A percentile compares a stretch with the other conserved stretches of the same genome.
Evolutionary conservation across 2,888 invertebrate species (phyloP).

Genomic region (Zhuqinia jingwanae): DNA sequence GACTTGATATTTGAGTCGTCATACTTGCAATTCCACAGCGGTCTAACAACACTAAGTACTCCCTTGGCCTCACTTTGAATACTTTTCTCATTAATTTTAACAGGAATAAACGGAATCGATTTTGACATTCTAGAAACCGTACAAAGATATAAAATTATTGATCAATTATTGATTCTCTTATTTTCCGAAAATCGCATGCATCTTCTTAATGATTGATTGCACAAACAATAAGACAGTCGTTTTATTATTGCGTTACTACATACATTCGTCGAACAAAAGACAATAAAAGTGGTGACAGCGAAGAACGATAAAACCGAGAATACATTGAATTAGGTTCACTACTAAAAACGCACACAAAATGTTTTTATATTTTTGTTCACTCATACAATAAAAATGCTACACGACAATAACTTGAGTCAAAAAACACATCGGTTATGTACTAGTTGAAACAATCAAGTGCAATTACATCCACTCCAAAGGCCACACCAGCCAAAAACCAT

Average conservation of each 20-base stretch:
- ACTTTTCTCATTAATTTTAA: slow-evolving; percentile 86
- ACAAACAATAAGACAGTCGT: not conserved
- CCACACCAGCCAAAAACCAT: no score
- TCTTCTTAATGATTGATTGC: not conserved
- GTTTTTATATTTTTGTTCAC: no score
- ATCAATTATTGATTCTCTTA: not conserved
- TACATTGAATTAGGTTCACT: not conserved
- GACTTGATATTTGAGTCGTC: slow-evolving; percentile 82
- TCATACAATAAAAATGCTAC: no score
- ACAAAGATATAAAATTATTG: not conserved
- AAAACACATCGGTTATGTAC: no score
- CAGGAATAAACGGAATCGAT: slow-evolving; percentile 81
- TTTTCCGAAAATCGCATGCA: no score
- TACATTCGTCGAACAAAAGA: slow-evolving; percentile 58
- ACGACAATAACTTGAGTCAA: no score
- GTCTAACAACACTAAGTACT: slow-evolving; percentile 86
- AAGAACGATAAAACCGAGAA: not conserved
- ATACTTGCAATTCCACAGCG: slow-evolving; percentile 84
- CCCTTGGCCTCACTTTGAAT: slow-evolving; percentile 86
- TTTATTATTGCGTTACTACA: not conserved
- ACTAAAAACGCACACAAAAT: no score
- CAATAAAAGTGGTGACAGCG: slow-evolving; percentile 19
- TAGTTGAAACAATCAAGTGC: no score
- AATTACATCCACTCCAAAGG: no score
- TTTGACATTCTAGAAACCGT: slow-evolving; percentile 55